These are phyloP conservation scores for Andrena praecox DNA, from an alignment of 2,888 invertebrate genomes.

Conservation along the genomic window DNA sequence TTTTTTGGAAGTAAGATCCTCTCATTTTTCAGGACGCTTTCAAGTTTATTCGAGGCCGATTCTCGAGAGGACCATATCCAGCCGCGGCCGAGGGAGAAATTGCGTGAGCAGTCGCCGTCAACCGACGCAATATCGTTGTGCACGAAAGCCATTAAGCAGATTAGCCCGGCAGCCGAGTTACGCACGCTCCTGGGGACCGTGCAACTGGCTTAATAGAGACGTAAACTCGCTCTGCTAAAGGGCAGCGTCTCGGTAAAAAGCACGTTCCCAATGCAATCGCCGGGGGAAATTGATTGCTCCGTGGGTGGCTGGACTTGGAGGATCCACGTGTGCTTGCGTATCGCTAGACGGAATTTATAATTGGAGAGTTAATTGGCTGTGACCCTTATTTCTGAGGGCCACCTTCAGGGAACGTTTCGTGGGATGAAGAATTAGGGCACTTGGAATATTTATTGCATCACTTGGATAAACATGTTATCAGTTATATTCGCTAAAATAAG, in stretches of 20 bases:
- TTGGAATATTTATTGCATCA: too few relatives aligned
- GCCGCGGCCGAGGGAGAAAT: constrained; percentile 20
- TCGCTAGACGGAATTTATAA: constrained; percentile 78
- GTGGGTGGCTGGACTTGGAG: constrained; percentile 57
- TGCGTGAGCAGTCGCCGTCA: constrained; percentile 53
- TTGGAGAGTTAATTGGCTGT: constrained; percentile 82
- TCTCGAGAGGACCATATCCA: neutral
- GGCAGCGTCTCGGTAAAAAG: constrained; percentile 64
- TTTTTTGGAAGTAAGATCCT: neutral
- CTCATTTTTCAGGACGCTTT: neutral
- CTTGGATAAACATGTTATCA: too few relatives aligned
- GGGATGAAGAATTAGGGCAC: too few relatives aligned
- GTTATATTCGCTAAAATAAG: too few relatives aligned
- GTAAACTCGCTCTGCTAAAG: constrained; percentile 70
- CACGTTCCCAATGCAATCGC: constrained; percentile 69
- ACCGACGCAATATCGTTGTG: constrained; percentile 65
- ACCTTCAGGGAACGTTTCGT: too few relatives aligned
- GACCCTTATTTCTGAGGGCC: constrained; percentile 58
- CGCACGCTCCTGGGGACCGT: constrained; percentile 52
- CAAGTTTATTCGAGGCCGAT: neutral
- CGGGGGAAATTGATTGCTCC: constrained; percentile 77
- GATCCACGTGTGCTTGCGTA: constrained; percentile 1
- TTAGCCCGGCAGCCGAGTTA: constrained; percentile 76
- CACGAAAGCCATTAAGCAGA: constrained; percentile 79
- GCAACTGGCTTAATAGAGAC: constrained; percentile 75